phyloP scores from a whole-genome alignment of 2,888 invertebrate species.

The Zele albiditarsus region DNA sequence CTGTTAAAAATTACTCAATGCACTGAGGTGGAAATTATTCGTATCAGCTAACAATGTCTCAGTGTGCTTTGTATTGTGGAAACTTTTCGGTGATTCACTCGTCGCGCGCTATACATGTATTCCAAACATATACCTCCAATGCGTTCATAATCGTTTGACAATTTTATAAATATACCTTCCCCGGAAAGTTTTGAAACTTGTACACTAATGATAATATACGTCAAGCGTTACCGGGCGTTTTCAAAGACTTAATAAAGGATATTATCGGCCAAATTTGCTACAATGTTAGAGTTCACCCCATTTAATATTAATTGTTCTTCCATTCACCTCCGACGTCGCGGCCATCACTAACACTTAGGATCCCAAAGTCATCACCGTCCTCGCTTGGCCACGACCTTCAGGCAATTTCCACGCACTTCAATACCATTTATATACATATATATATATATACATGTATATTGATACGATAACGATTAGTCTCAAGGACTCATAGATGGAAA shows the following conservation, averaged over 20 bases:
- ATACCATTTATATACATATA: slow-evolving; percentile 5
- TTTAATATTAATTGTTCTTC: slow-evolving; percentile 11
- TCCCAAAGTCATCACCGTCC: slow-evolving; percentile 36
- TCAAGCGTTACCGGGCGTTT: not conserved
- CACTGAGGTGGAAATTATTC: not conserved
- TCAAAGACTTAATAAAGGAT: not conserved
- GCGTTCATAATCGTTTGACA: slow-evolving; percentile 10
- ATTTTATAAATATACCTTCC: slow-evolving; percentile 45
- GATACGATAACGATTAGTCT: slow-evolving; percentile 30
- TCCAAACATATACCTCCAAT: not conserved
- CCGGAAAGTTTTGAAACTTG: too few relatives aligned
- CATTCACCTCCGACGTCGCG: not conserved
- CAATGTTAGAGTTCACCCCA: not conserved
- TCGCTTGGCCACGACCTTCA: slow-evolving; percentile 45
- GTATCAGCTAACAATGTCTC: not conserved
- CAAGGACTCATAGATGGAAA: slow-evolving; percentile 24
- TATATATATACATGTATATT: slow-evolving; percentile 16
- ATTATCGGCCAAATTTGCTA: not conserved
- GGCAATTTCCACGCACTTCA: slow-evolving; percentile 51
- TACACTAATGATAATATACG: not conserved
- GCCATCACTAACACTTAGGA: not conserved
- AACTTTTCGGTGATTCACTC: slow-evolving; percentile 63
- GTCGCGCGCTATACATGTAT: not conserved
- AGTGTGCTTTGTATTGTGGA: slow-evolving; percentile 47
- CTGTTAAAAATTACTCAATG: not conserved